These are phyloP conservation scores for Apostichopus japonicus DNA, from an alignment of 35 echinoderm and acorn worm genomes.

Conservation along the genomic window DNA sequence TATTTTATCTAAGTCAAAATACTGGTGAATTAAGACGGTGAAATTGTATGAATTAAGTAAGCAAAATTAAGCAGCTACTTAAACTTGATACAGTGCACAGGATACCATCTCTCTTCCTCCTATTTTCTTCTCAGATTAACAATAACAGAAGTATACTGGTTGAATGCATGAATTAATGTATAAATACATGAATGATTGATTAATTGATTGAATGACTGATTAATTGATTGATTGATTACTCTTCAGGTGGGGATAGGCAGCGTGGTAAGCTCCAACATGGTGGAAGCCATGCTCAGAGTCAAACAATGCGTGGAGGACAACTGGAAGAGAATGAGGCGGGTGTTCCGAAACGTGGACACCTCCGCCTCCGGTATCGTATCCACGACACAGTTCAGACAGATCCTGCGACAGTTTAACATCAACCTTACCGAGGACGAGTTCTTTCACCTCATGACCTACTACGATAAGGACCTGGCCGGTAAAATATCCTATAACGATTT, in stretches of 20 bases:
- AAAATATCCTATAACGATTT: slow-evolving; percentile 99
- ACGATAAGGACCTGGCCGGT: slow-evolving; percentile 85
- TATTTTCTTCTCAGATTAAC: too few relatives aligned
- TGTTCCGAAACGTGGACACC: slow-evolving; percentile 79
- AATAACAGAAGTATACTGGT: too few relatives aligned
- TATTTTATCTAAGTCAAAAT: too few relatives aligned
- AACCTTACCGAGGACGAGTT: slow-evolving; percentile 97
- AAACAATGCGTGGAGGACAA: slow-evolving; percentile 68
- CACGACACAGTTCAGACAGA: slow-evolving; percentile 75
- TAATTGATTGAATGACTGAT: too few relatives aligned
- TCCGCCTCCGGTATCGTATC: slow-evolving; percentile 75
- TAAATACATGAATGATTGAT: too few relatives aligned
- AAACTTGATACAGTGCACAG: too few relatives aligned
- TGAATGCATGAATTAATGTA: too few relatives aligned
- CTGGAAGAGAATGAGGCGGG: slow-evolving; percentile 96
- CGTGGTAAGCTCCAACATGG: slow-evolving; percentile 65
- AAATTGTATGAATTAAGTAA: too few relatives aligned
- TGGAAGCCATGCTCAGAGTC: slow-evolving; percentile 90
- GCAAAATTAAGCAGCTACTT: too few relatives aligned
- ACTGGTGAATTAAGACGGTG: too few relatives aligned
- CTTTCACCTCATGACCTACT: slow-evolving; percentile 95
- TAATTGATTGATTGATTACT: not conserved
- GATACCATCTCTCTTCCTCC: too few relatives aligned
- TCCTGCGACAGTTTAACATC: slow-evolving; percentile 90
- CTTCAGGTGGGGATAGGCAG: not conserved